These are phyloP conservation scores for Uria aalge DNA, from an alignment of 2,113 vertebrate genomes.

Conservation along the genomic window DNA sequence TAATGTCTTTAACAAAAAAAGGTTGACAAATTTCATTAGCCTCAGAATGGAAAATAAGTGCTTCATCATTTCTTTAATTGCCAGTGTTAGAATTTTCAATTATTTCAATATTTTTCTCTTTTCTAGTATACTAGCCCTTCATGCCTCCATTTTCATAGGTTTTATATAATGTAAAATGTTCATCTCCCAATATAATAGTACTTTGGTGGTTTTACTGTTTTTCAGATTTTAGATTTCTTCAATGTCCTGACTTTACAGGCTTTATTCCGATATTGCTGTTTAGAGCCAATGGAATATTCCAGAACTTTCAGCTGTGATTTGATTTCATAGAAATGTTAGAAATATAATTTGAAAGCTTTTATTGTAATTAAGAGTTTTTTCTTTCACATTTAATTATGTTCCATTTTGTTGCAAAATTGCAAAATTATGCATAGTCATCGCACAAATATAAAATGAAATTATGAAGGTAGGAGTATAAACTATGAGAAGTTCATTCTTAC, in stretches of 20 bases:
- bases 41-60: not conserved
- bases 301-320: not conserved
- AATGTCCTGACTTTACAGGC: not conserved
- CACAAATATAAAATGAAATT: not conserved
- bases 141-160: not conserved
- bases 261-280: not conserved
- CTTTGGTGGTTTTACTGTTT: not conserved
- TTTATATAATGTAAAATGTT: not conserved
- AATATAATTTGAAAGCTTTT: not conserved
- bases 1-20: not conserved
- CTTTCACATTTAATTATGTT: not conserved
- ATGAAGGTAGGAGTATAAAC: not conserved
- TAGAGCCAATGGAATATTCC: not conserved
- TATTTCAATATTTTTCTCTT: not conserved
- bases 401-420: not conserved
- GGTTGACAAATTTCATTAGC: not conserved
- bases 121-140: not conserved
- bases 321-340: not conserved
- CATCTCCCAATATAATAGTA: not conserved
- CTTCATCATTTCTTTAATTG: not conserved
- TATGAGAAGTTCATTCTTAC: not conserved
- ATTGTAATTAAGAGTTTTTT: not conserved
- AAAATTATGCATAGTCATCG: accelerated
- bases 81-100: not conserved
- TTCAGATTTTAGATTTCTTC: not conserved